A percentile compares a stretch with the other conserved stretches of the same genome.
Conservation (phyloP, 2,888 invertebrate species). For the Bellardia bayeri region DNA sequence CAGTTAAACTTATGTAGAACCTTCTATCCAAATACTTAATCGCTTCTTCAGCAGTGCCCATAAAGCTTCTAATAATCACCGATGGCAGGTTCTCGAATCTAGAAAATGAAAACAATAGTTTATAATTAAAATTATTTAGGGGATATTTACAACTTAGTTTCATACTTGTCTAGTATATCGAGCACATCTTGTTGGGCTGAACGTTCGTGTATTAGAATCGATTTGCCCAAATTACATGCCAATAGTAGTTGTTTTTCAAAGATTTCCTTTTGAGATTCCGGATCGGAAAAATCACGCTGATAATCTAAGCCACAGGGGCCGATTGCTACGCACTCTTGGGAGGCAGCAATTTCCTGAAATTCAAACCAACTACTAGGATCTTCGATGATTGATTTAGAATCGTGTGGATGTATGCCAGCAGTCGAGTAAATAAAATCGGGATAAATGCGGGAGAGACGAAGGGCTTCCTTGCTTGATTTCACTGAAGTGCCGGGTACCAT, state of each 20-base stretch:
- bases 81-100: constrained; percentile 87
- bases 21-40: constrained; percentile 92
- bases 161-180: constrained; percentile 87
- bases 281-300: constrained; percentile 96
- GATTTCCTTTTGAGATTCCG: constrained; percentile 92
- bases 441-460: constrained; percentile 94
- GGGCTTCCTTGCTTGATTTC: constrained; percentile 94
- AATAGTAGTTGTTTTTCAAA: constrained; percentile 94
- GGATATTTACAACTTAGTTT: constrained; percentile 63
- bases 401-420: constrained; percentile 96
- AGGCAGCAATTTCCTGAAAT: constrained; percentile 89
- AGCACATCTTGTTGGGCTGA: constrained; percentile 95
- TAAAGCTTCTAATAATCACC: constrained; percentile 95
- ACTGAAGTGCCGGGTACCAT: constrained; percentile 97
- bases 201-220: constrained; percentile 95
- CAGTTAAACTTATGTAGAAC: constrained; percentile 93
- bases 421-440: constrained; percentile 96
- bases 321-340: constrained; percentile 95
- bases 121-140: not conserved
- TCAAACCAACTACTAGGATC: constrained; percentile 91
- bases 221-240: constrained; percentile 94
- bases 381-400: constrained; percentile 93
- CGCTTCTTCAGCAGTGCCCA: constrained; percentile 94
- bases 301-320: constrained; percentile 98
- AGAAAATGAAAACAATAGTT: constrained; percentile 21